Evolutionary conservation across 2,113 vertebrate genomes (phyloP).

Genomic region (Murina feae): DNA sequence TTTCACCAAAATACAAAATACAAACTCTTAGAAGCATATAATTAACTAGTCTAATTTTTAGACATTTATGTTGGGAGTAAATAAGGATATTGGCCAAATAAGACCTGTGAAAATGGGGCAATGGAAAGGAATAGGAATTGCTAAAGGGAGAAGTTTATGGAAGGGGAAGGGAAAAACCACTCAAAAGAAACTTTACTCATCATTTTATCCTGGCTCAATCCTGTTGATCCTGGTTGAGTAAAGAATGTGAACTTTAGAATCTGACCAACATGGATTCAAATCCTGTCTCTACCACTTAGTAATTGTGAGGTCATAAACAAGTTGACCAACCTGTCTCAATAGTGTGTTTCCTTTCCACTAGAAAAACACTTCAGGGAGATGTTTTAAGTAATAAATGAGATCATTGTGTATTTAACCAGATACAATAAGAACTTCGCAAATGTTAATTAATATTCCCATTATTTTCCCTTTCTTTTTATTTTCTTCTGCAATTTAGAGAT

Average conservation of each 20-base stretch:
- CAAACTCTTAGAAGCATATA: not conserved
- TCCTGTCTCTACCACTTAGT: not conserved
- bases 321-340: not conserved
- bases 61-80: not conserved
- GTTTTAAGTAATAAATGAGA: not conserved
- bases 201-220: not conserved
- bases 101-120: not conserved
- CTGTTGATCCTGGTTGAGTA: not conserved
- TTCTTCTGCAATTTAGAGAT: not conserved
- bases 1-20: not conserved
- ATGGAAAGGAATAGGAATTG: not conserved
- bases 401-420: not conserved
- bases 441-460: not conserved
- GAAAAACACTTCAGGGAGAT: not conserved
- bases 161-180: not conserved
- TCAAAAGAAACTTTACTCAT: not conserved
- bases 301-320: not conserved
- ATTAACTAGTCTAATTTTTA: not conserved
- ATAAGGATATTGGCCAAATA: not conserved
- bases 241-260: not conserved
- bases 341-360: not conserved
- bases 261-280: not conserved
- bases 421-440: not conserved
- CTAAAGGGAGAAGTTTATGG: not conserved
- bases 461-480: not conserved